Evolutionary conservation across 2,888 invertebrate genomes (phyloP).

Genomic region (Rhorus exstirpatorius): DNA sequence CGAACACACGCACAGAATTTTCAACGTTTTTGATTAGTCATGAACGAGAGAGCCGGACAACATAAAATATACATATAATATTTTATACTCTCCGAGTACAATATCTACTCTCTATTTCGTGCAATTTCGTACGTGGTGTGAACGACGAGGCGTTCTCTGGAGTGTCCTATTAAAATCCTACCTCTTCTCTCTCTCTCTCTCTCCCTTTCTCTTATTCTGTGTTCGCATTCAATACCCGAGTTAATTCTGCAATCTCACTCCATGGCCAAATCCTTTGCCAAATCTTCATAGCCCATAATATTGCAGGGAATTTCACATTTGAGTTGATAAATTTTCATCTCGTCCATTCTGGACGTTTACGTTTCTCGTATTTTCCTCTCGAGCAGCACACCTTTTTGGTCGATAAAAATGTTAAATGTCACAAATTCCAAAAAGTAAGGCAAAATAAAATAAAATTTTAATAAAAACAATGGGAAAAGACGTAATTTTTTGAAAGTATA

Average conservation of each 20-base stretch:
- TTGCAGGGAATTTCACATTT: conserved; percentile 29
- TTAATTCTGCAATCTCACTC: conserved; percentile 40
- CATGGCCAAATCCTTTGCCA: background rate
- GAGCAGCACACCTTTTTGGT: background rate
- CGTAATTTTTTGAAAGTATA: too few relatives aligned
- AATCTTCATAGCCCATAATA: conserved; percentile 4
- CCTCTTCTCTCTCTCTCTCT: background rate
- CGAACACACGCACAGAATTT: conserved; percentile 9
- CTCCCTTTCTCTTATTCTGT: background rate
- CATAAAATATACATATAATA: conserved; percentile 16
- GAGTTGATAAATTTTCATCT: conserved; percentile 54
- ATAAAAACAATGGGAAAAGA: background rate
- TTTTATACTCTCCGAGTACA: conserved; percentile 29
- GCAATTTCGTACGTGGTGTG: conserved; percentile 9
- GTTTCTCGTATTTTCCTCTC: background rate
- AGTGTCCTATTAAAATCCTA: conserved; percentile 57
- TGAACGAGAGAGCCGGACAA: conserved; percentile 34
- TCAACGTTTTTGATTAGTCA: conserved; percentile 51
- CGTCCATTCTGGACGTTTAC: conserved; percentile 19
- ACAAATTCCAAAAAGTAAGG: too few relatives aligned
- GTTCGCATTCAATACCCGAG: conserved; percentile 37
- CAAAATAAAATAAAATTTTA: background rate
- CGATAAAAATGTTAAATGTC: background rate
- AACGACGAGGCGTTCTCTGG: conserved; percentile 38
- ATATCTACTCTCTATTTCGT: conserved; percentile 6